Percentiles rank a stretch among this genome's conserved stretches.
phyloP scores from a whole-genome alignment of 2,797 vertebrate genomes.

The Silurus aristotelis region DNA sequence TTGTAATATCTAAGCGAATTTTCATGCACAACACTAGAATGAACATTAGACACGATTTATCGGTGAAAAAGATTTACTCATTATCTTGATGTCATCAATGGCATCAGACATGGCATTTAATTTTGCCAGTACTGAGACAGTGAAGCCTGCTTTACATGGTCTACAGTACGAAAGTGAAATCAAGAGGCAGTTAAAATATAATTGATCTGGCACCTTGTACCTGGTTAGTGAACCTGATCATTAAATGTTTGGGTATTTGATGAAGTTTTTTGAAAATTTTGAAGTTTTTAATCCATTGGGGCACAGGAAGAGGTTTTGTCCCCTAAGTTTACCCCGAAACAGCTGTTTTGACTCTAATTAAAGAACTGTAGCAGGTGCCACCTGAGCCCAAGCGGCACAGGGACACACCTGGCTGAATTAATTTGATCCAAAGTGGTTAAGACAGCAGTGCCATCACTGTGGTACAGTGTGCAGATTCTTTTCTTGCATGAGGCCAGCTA shows the following conservation, averaged over 20 bases:
- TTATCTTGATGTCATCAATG: background rate
- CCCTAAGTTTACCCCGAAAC: constrained; percentile 67
- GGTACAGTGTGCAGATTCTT: constrained; percentile 46
- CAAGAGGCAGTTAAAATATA: too few relatives aligned
- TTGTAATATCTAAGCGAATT: background rate
- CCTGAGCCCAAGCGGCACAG: constrained; percentile 68
- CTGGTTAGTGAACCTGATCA: background rate
- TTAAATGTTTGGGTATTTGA: background rate
- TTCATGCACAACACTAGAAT: background rate
- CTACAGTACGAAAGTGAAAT: background rate
- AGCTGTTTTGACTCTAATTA: constrained; percentile 80
- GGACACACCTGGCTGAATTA: constrained; percentile 76
- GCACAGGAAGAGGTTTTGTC: constrained; percentile 51
- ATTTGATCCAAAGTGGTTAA: constrained; percentile 78
- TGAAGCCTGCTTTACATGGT: background rate
- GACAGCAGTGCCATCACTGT: constrained; percentile 68
- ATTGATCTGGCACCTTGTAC: background rate
- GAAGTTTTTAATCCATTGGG: constrained; percentile 53
- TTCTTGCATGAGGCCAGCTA: constrained; percentile 65
- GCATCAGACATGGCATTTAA: background rate
- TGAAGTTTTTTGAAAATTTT: constrained; percentile 39
- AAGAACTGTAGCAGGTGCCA: constrained; percentile 79
- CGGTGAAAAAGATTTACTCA: background rate
- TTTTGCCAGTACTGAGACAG: background rate
- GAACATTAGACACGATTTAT: background rate